Evolutionary conservation across 2,797 vertebrate species (phyloP), one percentile per base, ranked within the genome.

Genomic region (Ctenopoma multispine): DNA sequence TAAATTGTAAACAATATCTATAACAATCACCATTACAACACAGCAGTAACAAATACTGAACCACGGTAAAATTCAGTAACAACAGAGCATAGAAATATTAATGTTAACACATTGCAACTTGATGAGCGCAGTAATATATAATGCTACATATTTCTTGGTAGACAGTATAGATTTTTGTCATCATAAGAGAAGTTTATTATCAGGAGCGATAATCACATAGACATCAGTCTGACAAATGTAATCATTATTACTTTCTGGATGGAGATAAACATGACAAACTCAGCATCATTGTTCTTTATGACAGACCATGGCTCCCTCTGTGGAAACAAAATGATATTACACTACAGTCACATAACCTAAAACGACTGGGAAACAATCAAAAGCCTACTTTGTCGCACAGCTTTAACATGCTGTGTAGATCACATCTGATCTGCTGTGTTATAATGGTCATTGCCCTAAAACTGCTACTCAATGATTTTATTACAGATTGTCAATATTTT

Each of bases 221-320:
- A 66, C 41, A 46, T 53, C n/a, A 46, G 12, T 76, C 17, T 36
- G n/a, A 27, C 5, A 29, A 50, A 20, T 51, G 13, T 43, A 21
- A n/a, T 4, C 14, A 54, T 40, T 50, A 5, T 12, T 38, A 11
- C n/a, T 59, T 14, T 49, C 11, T 69, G 21, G 24, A 56, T 60
- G 23, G 12, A 53, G 6, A 24, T 20, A 46, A 57, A 67, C 20
- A 36, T 21, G 10, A 10, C 1, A 20, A 41, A 36, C 12, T n/a
- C 15, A 15, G 3, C 44, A 1, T 53, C 17, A 1, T 11, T 46
- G 24, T 24, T 69, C 27, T 48, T 65, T 80, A 15, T 24, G 34
- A 24, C 44, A 77, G 64, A 48, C 76, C 69, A 4, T 76, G 57
- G 83, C 83, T 70, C 88, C 89, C 74, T 83, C 89, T 89, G 55